Conservation (phyloP, 2,888 invertebrate genomes). For the Vannuccia rotundouncinata region DNA sequence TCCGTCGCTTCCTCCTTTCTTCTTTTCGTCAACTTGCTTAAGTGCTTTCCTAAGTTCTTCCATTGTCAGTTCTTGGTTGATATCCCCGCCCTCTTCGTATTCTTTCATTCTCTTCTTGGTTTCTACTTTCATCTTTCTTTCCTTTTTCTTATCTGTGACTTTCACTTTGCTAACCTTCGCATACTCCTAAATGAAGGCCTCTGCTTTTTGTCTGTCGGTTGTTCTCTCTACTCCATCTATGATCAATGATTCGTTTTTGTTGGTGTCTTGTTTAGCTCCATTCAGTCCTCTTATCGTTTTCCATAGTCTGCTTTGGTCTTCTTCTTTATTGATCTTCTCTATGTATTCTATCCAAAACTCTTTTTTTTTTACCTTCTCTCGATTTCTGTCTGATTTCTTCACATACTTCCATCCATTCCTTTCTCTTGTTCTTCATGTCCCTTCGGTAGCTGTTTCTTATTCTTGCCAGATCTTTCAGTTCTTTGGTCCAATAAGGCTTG, state of each 20-base stretch:
- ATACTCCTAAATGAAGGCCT: not conserved
- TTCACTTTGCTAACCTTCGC: not conserved
- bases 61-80: not conserved
- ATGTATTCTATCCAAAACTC: not conserved
- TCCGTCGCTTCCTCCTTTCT: slow-evolving; percentile 12
- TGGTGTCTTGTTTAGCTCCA: not conserved
- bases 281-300: not conserved
- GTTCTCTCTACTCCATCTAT: not conserved
- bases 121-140: not conserved
- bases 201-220: not conserved
- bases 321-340: not conserved
- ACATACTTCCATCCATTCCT: not conserved
- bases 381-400: not conserved
- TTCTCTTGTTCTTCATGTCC: not conserved
- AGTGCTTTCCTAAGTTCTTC: not conserved
- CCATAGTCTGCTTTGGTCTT: not conserved
- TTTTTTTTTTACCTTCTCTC: not conserved
- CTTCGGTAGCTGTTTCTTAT: not conserved
- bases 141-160: not conserved
- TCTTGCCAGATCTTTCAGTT: not conserved
- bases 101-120: not conserved
- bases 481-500: not conserved
- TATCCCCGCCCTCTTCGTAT: not conserved
- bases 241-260: not conserved
- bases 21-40: not conserved